Percentiles rank a stretch among this genome's conserved stretches.
Evolutionary conservation across 2,888 invertebrate genomes (phyloP).

Genomic region (Lasioglossum morio): DNA sequence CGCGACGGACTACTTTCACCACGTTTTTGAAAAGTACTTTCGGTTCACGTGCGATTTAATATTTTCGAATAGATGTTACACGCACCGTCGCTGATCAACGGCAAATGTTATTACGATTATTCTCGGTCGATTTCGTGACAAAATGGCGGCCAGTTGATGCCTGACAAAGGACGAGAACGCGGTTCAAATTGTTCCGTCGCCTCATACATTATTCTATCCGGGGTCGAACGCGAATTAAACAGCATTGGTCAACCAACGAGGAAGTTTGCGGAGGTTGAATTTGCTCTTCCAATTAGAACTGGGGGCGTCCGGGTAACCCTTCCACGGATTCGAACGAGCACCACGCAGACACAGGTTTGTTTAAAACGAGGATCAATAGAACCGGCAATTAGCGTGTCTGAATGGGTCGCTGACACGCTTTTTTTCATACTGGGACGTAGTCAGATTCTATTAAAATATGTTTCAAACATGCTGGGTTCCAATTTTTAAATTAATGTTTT

Average conservation of each 20-base stretch:
- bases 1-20: too few relatives aligned
- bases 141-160: not conserved
- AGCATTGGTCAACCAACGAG: conserved; percentile 10
- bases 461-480: not conserved
- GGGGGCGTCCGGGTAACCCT: not conserved
- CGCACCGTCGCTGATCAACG: not conserved
- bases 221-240: conserved; percentile 16
- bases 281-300: conserved; percentile 50
- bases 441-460: too few relatives aligned
- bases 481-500: too few relatives aligned
- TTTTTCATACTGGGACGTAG: not conserved
- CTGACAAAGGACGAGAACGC: not conserved
- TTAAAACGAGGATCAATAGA: not conserved
- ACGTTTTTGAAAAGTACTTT: not conserved
- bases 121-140: not conserved
- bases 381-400: conserved; percentile 16
- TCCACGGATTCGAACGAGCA: not conserved
- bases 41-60: not conserved
- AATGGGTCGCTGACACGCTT: not conserved
- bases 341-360: not conserved
- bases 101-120: not conserved
- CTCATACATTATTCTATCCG: not conserved
- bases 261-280: conserved; percentile 42
- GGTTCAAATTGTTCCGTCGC: not conserved
- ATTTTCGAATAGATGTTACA: not conserved